These are phyloP conservation scores for Ceratitis capitata DNA, from an alignment of 1,140 invertebrate genomes.

Conservation along the genomic window DNA sequence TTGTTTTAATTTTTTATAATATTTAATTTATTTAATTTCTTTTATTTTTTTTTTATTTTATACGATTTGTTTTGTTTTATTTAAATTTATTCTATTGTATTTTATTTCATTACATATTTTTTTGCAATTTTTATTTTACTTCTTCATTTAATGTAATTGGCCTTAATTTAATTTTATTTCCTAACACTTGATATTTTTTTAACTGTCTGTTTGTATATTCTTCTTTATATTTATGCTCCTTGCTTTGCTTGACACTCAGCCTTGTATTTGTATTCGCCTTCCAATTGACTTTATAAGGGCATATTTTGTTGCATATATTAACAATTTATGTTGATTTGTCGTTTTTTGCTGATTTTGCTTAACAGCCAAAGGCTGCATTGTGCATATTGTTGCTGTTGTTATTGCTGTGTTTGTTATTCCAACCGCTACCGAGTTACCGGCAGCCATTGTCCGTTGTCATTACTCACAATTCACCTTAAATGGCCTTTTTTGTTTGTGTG, in stretches of 20 bases:
- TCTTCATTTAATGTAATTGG: neutral
- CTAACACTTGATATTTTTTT: too few relatives aligned
- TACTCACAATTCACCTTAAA: slow-evolving; percentile 18
- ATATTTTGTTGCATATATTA: slow-evolving; percentile 1
- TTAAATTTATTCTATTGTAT: neutral
- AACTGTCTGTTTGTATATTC: too few relatives aligned
- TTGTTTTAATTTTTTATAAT: too few relatives aligned
- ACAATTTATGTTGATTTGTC: neutral
- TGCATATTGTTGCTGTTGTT: neutral
- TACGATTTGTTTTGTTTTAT: neutral
- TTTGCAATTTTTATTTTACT: neutral
- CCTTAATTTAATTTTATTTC: too few relatives aligned
- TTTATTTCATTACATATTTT: neutral
- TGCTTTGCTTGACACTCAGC: neutral
- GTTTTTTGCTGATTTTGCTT: slow-evolving; percentile 1
- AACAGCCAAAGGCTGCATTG: too few relatives aligned
- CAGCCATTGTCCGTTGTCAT: neutral
- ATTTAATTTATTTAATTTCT: too few relatives aligned
- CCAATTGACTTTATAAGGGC: slow-evolving; percentile 26
- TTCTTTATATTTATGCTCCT: too few relatives aligned
- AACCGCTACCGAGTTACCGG: neutral
- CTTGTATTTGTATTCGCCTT: neutral
- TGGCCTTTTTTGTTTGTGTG: slow-evolving; percentile 18
- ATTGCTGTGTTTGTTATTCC: neutral
- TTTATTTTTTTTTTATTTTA: too few relatives aligned